These are phyloP conservation scores for Calyptomena viridis DNA, from an alignment of 2,113 vertebrate species.

Conservation along the genomic window DNA sequence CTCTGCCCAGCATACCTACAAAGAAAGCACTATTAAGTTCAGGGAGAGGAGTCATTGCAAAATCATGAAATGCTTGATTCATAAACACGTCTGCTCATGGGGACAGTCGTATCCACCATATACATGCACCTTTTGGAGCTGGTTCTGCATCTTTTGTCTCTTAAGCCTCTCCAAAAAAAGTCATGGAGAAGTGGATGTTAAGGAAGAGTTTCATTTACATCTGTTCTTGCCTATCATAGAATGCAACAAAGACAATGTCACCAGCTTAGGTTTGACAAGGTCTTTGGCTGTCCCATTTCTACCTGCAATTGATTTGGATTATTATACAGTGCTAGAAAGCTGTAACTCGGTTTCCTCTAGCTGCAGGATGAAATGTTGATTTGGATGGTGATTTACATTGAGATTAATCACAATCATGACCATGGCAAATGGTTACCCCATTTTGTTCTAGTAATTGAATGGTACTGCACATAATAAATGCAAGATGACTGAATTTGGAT, in stretches of 20 bases:
- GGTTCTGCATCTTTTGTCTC: neutral
- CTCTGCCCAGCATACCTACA: neutral
- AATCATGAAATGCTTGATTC: neutral
- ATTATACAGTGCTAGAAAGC: neutral
- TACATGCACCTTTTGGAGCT: neutral
- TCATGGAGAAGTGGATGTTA: neutral
- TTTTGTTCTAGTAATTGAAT: neutral
- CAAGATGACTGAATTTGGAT: neutral
- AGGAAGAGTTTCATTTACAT: neutral
- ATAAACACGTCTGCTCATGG: neutral
- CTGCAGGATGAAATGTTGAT: neutral
- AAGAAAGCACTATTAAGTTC: neutral
- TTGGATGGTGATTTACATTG: neutral
- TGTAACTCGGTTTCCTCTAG: neutral
- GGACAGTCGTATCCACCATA: neutral
- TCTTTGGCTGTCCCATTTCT: neutral
- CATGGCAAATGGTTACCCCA: neutral
- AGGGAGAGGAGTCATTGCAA: neutral
- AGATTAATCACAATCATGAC: neutral
- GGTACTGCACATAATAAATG: neutral
- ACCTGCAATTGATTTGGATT: neutral
- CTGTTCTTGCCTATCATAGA: neutral
- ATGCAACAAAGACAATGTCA: neutral
- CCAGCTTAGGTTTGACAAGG: neutral
- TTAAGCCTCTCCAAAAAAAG: neutral